Percentiles rank a stretch among this genome's conserved stretches.
Conservation (phyloP, 2,113 vertebrate genomes). For the Aegithalos caudatus region DNA sequence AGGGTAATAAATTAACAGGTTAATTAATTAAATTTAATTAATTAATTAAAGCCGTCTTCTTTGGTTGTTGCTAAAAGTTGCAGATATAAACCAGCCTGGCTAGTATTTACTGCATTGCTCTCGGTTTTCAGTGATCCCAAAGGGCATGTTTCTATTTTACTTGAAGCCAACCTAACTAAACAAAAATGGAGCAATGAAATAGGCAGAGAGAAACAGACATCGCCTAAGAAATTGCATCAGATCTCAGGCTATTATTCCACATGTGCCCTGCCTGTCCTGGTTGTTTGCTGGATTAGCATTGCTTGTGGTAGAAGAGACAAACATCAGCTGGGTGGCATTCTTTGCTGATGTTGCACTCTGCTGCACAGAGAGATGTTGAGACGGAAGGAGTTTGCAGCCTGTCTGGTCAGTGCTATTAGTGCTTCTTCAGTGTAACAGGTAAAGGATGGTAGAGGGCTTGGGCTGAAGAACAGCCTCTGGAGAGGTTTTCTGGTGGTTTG, state of each 20-base stretch:
- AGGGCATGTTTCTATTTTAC: neutral
- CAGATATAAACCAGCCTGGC: neutral
- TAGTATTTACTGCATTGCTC: neutral
- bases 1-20: neutral
- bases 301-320: neutral
- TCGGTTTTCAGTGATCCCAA: neutral
- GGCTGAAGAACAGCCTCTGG: neutral
- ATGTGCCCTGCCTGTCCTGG: neutral
- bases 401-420: neutral
- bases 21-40: too few relatives aligned
- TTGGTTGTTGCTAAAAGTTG: neutral
- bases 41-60: neutral
- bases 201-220: neutral
- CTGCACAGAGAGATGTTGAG: neutral
- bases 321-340: neutral
- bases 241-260: neutral
- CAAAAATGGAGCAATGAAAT: neutral
- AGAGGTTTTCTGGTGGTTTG: neutral
- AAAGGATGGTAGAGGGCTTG: neutral
- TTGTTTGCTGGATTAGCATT: neutral
- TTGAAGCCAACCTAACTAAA: neutral
- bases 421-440: neutral
- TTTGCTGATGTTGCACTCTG: neutral
- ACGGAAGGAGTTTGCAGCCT: neutral
- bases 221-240: neutral